phyloP scores from a whole-genome alignment of 2,113 vertebrate species.

The Neotoma lepida region DNA sequence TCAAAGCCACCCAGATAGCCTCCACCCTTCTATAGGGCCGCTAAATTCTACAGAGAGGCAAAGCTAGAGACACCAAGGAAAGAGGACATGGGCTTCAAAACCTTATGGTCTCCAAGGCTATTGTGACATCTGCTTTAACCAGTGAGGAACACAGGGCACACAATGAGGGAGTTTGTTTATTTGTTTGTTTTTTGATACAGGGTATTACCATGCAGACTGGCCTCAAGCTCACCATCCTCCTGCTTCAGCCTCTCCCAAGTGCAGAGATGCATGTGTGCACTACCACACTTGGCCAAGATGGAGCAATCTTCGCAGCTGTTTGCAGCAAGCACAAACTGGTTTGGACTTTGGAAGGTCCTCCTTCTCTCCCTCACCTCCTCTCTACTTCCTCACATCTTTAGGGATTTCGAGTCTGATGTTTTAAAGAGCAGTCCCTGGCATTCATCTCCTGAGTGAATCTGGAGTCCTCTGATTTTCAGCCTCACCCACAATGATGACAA shows the following conservation, averaged over 20 bases:
- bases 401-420: background rate
- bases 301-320: background rate
- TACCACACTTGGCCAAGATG: background rate
- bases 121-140: background rate
- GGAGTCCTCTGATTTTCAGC: background rate
- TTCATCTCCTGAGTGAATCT: background rate
- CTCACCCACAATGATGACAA: background rate
- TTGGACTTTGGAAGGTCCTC: background rate
- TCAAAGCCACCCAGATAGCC: background rate
- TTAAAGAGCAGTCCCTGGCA: fast-evolving
- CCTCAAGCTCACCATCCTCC: background rate
- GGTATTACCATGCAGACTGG: background rate
- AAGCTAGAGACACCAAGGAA: background rate
- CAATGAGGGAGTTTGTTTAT: background rate
- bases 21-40: background rate
- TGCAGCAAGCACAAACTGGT: background rate
- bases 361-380: background rate
- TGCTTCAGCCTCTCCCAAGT: background rate
- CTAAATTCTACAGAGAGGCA: background rate
- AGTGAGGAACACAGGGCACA: background rate
- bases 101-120: background rate
- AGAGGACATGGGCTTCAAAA: background rate
- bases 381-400: fast-evolving
- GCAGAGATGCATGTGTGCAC: background rate
- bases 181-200: background rate